A percentile compares a stretch with the other conserved stretches of the same genome.
phyloP scores from a whole-genome alignment of 2,797 vertebrate species.

The Peromyscus aztecus region DNA sequence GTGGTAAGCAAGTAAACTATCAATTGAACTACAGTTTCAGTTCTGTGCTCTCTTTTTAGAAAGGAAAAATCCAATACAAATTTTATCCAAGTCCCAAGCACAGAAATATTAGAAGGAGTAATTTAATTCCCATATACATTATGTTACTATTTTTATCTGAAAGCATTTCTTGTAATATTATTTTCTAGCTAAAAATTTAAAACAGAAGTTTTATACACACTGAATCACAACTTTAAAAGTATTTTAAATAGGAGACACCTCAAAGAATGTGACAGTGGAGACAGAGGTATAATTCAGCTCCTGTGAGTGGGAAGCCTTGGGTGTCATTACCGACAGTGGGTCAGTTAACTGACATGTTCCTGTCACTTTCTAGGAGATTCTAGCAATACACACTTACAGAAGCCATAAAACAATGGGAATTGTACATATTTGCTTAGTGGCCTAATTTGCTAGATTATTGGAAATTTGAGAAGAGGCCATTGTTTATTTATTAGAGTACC shows the following conservation, averaged over 20 bases:
- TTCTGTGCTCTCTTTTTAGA: background rate
- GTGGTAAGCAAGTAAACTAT: background rate
- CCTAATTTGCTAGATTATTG: background rate
- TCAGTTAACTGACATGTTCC: background rate
- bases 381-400: background rate
- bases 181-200: background rate
- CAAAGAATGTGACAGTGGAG: background rate
- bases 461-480: background rate
- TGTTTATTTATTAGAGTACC: background rate
- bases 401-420: background rate
- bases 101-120: background rate
- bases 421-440: background rate
- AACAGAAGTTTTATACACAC: background rate
- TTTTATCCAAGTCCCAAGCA: background rate
- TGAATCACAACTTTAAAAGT: background rate
- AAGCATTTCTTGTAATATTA: background rate
- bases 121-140: background rate
- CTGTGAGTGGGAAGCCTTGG: background rate
- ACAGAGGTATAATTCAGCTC: background rate
- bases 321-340: background rate
- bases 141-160: background rate
- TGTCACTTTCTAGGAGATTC: background rate
- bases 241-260: background rate
- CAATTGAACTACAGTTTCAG: background rate
- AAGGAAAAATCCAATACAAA: background rate